Evolutionary conservation across 2,888 invertebrate species (phyloP).

Genomic region (Pyrochroa serraticornis): DNA sequence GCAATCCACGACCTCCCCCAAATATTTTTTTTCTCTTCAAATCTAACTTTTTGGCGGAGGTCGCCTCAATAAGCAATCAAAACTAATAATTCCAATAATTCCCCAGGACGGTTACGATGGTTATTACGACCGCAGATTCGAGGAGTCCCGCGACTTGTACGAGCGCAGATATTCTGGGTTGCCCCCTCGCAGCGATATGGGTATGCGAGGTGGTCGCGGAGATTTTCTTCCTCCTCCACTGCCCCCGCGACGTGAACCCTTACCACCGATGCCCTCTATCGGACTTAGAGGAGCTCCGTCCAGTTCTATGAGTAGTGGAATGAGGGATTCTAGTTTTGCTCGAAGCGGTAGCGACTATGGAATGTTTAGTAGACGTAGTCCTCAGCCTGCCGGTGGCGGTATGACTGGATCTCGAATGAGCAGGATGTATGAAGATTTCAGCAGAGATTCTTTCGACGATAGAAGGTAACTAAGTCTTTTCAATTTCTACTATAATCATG

Average conservation of each 20-base stretch:
- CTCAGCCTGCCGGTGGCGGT: constrained; percentile 65
- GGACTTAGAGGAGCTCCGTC: constrained; percentile 64
- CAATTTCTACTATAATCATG: constrained; percentile 5
- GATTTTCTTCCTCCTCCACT: constrained; percentile 77
- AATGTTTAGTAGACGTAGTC: constrained; percentile 84
- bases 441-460: constrained; percentile 86
- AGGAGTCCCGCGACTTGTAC: constrained; percentile 79
- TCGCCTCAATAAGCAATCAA: background rate
- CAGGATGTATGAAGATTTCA: constrained; percentile 87
- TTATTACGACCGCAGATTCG: constrained; percentile 83
- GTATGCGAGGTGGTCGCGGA: constrained; percentile 61
- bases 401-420: constrained; percentile 54
- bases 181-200: constrained; percentile 59
- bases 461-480: constrained; percentile 66
- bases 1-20: background rate
- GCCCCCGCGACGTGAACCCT: constrained; percentile 73
- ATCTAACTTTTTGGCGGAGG: background rate
- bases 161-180: constrained; percentile 76
- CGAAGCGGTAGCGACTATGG: constrained; percentile 69
- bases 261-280: constrained; percentile 72
- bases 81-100: constrained; percentile 2
- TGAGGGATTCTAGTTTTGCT: constrained; percentile 69
- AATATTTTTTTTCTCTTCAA: too few species aligned
- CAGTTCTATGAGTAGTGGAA: constrained; percentile 67
- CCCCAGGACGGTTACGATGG: constrained; percentile 77